Evolutionary conservation across 2,113 vertebrate genomes (phyloP).

Genomic region (Scortum barcoo): DNA sequence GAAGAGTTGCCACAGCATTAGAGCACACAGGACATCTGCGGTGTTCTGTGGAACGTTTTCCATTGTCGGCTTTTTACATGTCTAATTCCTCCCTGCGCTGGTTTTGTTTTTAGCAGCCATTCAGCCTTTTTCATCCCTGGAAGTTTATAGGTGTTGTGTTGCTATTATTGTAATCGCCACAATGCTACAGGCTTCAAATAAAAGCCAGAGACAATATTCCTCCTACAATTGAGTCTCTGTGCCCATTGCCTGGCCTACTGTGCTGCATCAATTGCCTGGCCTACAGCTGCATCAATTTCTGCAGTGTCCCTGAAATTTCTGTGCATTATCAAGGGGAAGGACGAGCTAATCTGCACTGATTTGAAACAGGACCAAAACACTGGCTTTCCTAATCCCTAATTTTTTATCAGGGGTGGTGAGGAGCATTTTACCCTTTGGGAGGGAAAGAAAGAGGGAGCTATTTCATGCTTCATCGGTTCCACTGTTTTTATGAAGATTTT

Average conservation of each 20-base stretch:
- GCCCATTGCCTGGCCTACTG: slow-evolving; percentile 56
- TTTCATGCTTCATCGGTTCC: slow-evolving; percentile 82
- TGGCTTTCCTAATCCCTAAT: slow-evolving; percentile 82
- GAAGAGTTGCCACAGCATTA: not conserved
- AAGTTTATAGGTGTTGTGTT: slow-evolving; percentile 73
- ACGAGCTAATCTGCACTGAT: slow-evolving; percentile 84
- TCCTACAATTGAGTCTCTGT: slow-evolving; percentile 68
- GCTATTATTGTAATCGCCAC: slow-evolving; percentile 72
- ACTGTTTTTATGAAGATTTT: slow-evolving; percentile 82
- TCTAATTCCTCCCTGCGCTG: slow-evolving; percentile 35
- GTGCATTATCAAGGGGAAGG: slow-evolving; percentile 77
- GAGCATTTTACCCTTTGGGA: slow-evolving; percentile 77
- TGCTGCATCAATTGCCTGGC: slow-evolving; percentile 44
- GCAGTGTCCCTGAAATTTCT: slow-evolving; percentile 72
- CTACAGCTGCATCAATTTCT: slow-evolving; percentile 68
- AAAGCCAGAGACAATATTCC: slow-evolving; percentile 78
- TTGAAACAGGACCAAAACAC: slow-evolving; percentile 83
- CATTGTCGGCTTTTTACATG: slow-evolving; percentile 38
- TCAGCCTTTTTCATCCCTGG: slow-evolving; percentile 53
- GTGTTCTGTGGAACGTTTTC: slow-evolving; percentile 2
- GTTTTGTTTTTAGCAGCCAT: slow-evolving; percentile 63
- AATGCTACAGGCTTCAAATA: slow-evolving; percentile 75
- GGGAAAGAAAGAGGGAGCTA: slow-evolving; percentile 77
- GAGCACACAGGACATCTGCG: not conserved
- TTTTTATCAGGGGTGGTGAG: slow-evolving; percentile 74